These are phyloP conservation scores for Eptatretus atami DNA, from an alignment of 2,797 vertebrate genomes.

Conservation along the genomic window DNA sequence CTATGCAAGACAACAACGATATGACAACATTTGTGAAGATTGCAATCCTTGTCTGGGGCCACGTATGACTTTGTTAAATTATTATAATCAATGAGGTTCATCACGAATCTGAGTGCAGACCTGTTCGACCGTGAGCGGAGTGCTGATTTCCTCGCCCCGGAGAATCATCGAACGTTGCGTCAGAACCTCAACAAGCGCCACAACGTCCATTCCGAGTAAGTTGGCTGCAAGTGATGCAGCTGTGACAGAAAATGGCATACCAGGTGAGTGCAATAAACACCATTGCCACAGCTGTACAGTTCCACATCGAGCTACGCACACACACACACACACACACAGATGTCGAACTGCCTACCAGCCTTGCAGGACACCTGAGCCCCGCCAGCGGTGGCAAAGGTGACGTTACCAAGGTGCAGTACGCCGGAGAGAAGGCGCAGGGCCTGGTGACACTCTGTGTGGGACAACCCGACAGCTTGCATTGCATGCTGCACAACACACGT, in stretches of 20 bases:
- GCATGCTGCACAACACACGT: constrained; percentile 21
- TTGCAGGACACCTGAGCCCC: constrained; percentile 71
- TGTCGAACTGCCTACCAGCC: constrained; percentile 22
- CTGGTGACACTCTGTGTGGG: constrained; percentile 39
- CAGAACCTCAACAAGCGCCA: constrained; percentile 46
- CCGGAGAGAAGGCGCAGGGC: constrained; percentile 50
- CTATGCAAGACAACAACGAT: neutral
- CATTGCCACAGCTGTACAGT: too few species aligned
- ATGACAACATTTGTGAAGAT: neutral
- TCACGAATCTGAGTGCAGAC: constrained; percentile 13
- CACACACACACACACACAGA: neutral
- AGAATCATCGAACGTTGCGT: constrained; percentile 91
- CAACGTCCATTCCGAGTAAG: constrained; percentile 49
- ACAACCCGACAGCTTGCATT: constrained; percentile 74
- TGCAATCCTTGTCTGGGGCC: neutral
- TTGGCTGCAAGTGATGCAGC: constrained; percentile 46
- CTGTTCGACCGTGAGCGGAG: constrained; percentile 69
- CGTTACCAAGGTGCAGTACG: constrained; percentile 55
- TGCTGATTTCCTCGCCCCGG: constrained; percentile 78
- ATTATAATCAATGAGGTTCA: too few species aligned
- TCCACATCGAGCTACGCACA: neutral
- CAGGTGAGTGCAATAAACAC: too few species aligned
- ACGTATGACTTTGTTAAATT: too few species aligned
- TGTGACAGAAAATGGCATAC: constrained; percentile 11
- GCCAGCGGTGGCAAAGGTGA: constrained; percentile 76